Evolutionary conservation across 2,888 invertebrate species (phyloP).

Genomic region (Criorhina ranunculi): DNA sequence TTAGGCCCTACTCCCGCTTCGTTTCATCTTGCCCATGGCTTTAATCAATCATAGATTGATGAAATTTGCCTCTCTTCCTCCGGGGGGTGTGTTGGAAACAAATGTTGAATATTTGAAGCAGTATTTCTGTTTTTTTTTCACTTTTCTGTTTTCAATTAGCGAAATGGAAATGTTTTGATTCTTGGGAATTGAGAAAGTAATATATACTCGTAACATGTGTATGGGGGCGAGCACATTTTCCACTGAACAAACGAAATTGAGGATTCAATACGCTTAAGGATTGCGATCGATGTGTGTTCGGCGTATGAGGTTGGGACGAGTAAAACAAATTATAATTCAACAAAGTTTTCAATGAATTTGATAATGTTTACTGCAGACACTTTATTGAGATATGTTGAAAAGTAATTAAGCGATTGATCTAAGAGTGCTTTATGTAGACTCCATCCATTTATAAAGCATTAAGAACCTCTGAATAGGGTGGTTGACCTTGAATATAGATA

Average conservation of each 20-base stretch:
- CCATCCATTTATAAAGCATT: no score
- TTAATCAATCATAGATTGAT: slow-evolving; percentile 52
- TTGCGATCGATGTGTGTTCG: slow-evolving; percentile 12
- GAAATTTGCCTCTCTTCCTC: slow-evolving; percentile 2
- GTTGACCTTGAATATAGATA: no score
- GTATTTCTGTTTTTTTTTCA: slow-evolving; percentile 1
- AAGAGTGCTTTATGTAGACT: neutral
- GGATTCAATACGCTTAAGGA: slow-evolving; percentile 25
- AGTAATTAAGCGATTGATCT: slow-evolving; percentile 29
- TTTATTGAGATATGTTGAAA: slow-evolving; percentile 38
- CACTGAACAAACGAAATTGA: neutral
- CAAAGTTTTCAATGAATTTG: slow-evolving; percentile 42
- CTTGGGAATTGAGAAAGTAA: slow-evolving; percentile 40
- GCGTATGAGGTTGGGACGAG: slow-evolving; percentile 12
- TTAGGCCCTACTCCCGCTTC: slow-evolving; percentile 8
- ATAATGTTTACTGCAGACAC: slow-evolving; percentile 23
- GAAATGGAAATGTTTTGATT: slow-evolving; percentile 61
- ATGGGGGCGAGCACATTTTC: slow-evolving; percentile 11
- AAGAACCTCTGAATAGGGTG: no score
- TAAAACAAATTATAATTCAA: slow-evolving; percentile 28
- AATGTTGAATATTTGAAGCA: slow-evolving; percentile 26
- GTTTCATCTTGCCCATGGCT: slow-evolving; percentile 27
- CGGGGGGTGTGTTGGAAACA: neutral
- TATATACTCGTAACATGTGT: slow-evolving; percentile 38
- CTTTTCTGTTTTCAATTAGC: slow-evolving; percentile 52